Conservation (phyloP, 2,888 invertebrate species). For the Cantharis rustica region DNA sequence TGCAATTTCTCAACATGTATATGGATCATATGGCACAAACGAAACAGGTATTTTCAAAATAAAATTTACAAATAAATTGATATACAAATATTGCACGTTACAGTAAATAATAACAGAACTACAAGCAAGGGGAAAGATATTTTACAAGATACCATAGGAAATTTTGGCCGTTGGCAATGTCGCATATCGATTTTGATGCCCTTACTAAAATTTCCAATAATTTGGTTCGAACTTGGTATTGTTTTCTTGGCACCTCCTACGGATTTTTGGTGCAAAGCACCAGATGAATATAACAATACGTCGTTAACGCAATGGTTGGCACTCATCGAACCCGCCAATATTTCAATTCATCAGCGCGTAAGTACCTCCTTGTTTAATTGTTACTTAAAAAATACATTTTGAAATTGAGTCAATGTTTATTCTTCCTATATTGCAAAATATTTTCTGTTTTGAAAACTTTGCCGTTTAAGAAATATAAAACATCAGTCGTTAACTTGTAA, state of each 20-base stretch:
- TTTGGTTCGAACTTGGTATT: conserved; percentile 67
- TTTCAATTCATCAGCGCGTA: neutral
- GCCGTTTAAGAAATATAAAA: neutral
- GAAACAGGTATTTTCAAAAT: neutral
- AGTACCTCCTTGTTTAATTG: neutral
- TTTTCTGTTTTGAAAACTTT: neutral
- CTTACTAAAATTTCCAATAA: conserved; percentile 62
- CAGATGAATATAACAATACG: conserved; percentile 40
- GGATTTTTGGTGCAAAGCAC: conserved; percentile 62
- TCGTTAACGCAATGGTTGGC: conserved; percentile 57
- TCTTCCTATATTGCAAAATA: neutral
- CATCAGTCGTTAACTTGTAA: neutral
- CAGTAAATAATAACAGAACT: neutral
- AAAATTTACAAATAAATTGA: neutral
- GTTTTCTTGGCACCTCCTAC: conserved; percentile 66
- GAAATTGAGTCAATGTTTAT: neutral
- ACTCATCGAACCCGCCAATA: conserved; percentile 40
- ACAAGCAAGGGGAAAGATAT: neutral
- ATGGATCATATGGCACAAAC: neutral
- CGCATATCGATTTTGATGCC: conserved; percentile 61
- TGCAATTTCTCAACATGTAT: neutral
- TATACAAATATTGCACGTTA: neutral
- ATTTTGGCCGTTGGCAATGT: conserved; percentile 67
- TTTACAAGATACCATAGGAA: conserved; percentile 56
- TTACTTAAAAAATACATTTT: neutral